Conservation (phyloP, 2,888 invertebrate species). For the Lepidochrysops patricia region DNA sequence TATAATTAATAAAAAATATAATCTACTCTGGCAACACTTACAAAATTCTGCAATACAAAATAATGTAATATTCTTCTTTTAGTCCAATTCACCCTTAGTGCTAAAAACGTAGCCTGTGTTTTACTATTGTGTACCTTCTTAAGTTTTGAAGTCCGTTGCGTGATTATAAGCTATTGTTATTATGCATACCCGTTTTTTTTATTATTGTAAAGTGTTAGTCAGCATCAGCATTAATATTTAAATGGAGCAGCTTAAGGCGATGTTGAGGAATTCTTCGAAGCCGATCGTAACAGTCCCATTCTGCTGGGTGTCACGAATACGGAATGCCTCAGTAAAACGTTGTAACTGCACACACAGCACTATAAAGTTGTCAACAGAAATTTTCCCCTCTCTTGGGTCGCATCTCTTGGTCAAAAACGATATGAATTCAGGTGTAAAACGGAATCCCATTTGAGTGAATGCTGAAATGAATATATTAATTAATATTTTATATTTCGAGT, state of each 20-base stretch:
- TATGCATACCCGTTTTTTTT: slow-evolving; percentile 12
- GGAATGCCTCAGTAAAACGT: slow-evolving; percentile 90
- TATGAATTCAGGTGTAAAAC: slow-evolving; percentile 85
- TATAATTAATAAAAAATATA: background rate
- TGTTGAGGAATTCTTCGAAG: slow-evolving; percentile 92
- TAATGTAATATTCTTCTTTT: background rate
- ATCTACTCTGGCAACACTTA: background rate
- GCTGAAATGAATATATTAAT: slow-evolving; percentile 77
- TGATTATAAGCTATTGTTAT: background rate
- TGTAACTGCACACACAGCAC: slow-evolving; percentile 92
- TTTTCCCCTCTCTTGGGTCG: slow-evolving; percentile 77
- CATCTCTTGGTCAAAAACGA: slow-evolving; percentile 80
- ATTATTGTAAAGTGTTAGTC: background rate
- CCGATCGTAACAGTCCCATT: slow-evolving; percentile 88
- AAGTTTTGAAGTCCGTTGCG: background rate
- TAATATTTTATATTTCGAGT: too few relatives aligned
- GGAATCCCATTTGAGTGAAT: slow-evolving; percentile 90
- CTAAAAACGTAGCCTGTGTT: background rate
- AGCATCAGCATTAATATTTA: slow-evolving; percentile 29
- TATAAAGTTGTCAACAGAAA: slow-evolving; percentile 91
- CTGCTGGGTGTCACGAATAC: slow-evolving; percentile 83
- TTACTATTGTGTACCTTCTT: background rate
- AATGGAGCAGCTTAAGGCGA: slow-evolving; percentile 84
- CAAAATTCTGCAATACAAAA: background rate
- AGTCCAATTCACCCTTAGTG: background rate